Evolutionary conservation across 2,888 invertebrate genomes (phyloP), one percentile per base, ranked within the genome.

Genomic region (Agrilus cyanescens): DNA sequence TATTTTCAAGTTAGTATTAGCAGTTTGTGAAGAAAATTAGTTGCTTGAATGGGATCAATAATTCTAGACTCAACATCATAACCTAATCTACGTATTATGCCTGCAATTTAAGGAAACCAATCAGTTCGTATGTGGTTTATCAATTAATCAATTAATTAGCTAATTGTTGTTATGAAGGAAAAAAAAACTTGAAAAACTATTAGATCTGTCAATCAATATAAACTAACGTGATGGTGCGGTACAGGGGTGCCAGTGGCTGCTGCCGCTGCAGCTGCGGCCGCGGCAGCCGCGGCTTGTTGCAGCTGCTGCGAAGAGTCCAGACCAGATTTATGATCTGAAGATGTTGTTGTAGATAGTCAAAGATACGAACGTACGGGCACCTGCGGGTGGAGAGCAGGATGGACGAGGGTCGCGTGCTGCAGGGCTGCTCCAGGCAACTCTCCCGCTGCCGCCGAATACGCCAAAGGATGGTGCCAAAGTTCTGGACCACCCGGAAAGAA

Each of bases 321-420:
- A 69, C 67, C 69, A 69, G 66, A 25, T 10, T 25, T 25, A 25
- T 25, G 25, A 25, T 25, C 25, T 25, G 25, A 25, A 69, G 78
- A 76, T 75, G 85, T 81, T 77, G 82, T 81, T 75, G 82, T 80
- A 85, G 87, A 85, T 88, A 89, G 89, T 90, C 89, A 90, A 83
- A 90, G 89, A 80, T 88, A 90, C 74, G 89, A 89, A 74, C 90
- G 87, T 71, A 91, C 91, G 70, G 91, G 91, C 72, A 94, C 89
- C 83, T 95, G 94, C 70, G 91, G 90, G 75, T 93, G 91, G 74
- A 95, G 83, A 72, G 91, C 94, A 68, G 94, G 94, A 72, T 94
- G 94, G 66, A 94, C 89, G 65, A 95, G 80, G 55, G 91, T 85
- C 54, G 82, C 82, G 71, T 88, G 88, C 67, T 88, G 88, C 61